Conservation (phyloP, 1,140 invertebrate species). For the Leptinotarsa undecemlineata region DNA sequence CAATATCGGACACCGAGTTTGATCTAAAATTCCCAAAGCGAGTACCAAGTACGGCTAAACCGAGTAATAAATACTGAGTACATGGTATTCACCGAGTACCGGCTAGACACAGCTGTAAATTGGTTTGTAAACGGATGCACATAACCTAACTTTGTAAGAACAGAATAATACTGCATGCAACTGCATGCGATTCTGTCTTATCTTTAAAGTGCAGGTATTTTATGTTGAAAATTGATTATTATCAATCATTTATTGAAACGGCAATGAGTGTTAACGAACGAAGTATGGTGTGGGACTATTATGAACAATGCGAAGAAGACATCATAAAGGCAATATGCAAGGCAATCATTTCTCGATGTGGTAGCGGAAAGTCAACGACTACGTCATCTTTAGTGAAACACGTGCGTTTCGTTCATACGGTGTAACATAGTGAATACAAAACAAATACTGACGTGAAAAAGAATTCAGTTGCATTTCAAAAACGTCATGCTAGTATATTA, state of each 20-base stretch:
- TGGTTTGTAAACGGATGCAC: not conserved
- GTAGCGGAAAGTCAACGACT: not conserved
- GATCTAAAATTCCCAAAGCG: conserved; percentile 5
- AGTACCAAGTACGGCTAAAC: not conserved
- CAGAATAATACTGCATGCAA: not conserved
- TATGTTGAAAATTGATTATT: conserved; percentile 7
- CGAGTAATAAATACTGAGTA: not conserved
- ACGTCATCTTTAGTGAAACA: not conserved
- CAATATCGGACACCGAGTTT: conserved; percentile 4
- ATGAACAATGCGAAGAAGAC: conserved; percentile 7
- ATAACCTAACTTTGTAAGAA: conserved; percentile 1
- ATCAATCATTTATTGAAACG: not conserved
- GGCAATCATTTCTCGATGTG: not conserved
- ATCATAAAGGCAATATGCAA: conserved; percentile 1
- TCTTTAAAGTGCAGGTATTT: not conserved
- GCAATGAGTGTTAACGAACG: not conserved
- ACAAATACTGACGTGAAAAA: not conserved
- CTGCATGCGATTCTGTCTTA: not conserved
- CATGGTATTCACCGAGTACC: conserved; percentile 2
- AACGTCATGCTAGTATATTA: not conserved
- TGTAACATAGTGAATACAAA: not conserved
- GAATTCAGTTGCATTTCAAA: not conserved
- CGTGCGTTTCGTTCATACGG: not conserved
- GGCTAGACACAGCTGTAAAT: conserved; percentile 2
- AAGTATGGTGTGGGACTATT: conserved; percentile 8